phyloP scores from a whole-genome alignment of 2,888 invertebrate genomes.

The Archips crataeganus region DNA sequence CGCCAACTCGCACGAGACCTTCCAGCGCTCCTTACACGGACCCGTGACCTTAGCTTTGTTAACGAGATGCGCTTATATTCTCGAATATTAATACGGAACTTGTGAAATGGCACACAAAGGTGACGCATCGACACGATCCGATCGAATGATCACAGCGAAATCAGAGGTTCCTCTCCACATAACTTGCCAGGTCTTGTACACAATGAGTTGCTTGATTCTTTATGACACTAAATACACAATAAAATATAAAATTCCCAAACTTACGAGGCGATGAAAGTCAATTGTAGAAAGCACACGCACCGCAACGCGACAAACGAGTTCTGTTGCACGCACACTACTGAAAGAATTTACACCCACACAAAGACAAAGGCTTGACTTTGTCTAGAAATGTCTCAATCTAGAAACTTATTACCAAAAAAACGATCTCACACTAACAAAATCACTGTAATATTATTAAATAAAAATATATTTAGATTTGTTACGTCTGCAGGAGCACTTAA shows the following conservation, averaged over 20 bases:
- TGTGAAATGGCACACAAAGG: constrained; percentile 83
- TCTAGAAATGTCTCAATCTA: constrained; percentile 26
- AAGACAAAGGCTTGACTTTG: constrained; percentile 45
- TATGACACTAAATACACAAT: constrained; percentile 67
- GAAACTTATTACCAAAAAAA: constrained; percentile 17
- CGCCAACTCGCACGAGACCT: constrained; percentile 42
- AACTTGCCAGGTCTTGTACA: constrained; percentile 45
- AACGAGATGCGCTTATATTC: constrained; percentile 48
- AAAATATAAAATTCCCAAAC: constrained; percentile 76
- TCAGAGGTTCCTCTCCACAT: constrained; percentile 50
- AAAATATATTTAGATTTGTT: constrained; percentile 17
- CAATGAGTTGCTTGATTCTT: constrained; percentile 47
- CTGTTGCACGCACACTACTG: constrained; percentile 77
- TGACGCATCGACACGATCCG: constrained; percentile 85
- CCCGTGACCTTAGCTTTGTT: constrained; percentile 27
- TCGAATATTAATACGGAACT: constrained; percentile 65
- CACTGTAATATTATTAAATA: neutral
- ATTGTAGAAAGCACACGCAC: constrained; percentile 81
- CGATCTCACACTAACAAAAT: neutral
- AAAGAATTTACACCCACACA: constrained; percentile 54
- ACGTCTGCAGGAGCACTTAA: constrained; percentile 1
- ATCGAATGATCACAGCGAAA: constrained; percentile 75
- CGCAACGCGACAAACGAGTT: constrained; percentile 81
- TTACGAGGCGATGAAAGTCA: constrained; percentile 85
- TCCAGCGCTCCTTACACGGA: constrained; percentile 41